Conservation (phyloP, 2,888 invertebrate genomes). For the Cheiracanthium punctorium region DNA sequence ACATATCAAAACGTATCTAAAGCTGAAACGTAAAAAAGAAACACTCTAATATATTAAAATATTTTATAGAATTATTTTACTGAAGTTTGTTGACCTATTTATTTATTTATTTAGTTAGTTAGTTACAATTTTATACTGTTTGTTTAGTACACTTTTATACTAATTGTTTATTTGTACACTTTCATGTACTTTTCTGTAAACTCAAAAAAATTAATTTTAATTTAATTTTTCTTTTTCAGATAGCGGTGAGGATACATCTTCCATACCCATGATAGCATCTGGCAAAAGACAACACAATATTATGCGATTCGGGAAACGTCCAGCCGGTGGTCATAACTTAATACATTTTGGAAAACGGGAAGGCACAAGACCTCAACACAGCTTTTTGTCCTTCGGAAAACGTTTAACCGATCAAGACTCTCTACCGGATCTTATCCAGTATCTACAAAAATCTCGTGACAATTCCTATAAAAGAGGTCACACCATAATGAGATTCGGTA, state of each 20-base stretch:
- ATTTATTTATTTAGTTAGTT: no score
- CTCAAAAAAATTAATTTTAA: no score
- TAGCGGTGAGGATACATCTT: constrained; percentile 2
- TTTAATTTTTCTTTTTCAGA: neutral
- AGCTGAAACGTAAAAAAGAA: no score
- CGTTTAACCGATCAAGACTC: neutral
- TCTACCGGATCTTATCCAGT: constrained; percentile 37
- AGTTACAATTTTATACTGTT: no score
- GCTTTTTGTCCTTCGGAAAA: constrained; percentile 60
- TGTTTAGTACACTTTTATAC: no score
- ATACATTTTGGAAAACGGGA: constrained; percentile 62
- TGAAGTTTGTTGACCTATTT: no score
- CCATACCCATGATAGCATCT: constrained; percentile 40
- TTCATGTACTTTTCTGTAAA: no score
- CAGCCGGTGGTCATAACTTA: constrained; percentile 40
- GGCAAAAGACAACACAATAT: constrained; percentile 65
- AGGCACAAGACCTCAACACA: constrained; percentile 18
- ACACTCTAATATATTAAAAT: no score
- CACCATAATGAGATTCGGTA: constrained; percentile 67
- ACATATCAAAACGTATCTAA: no score
- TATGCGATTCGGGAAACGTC: constrained; percentile 62
- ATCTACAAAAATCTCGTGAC: constrained; percentile 18
- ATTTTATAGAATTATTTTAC: no score
- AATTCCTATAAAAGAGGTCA: constrained; percentile 63
- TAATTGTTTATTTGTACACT: no score